Percentiles rank a stretch among this genome's conserved stretches.
These are phyloP conservation scores for Oligia strigilis DNA, from an alignment of 2,888 invertebrate species.

Conservation along the genomic window DNA sequence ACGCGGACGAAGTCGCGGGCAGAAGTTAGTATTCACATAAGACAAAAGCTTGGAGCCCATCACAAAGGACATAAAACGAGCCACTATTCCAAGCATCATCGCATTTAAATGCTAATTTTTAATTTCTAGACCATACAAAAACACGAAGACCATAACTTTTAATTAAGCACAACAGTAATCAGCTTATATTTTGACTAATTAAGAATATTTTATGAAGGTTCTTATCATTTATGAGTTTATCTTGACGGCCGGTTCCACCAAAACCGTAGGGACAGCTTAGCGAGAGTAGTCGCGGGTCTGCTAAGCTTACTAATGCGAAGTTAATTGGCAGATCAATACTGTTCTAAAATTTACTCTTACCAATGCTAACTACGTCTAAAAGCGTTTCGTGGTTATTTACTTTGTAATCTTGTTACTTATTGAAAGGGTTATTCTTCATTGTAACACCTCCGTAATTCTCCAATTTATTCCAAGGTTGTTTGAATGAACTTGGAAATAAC, in stretches of 20 bases:
- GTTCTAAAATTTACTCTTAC: conserved; percentile 35
- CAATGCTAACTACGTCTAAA: conserved; percentile 31
- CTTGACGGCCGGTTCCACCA: neutral
- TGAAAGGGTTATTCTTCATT: conserved; percentile 12
- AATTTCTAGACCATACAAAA: conserved; percentile 34
- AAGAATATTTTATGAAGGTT: conserved; percentile 30
- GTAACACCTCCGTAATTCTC: neutral
- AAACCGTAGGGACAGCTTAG: conserved; percentile 9
- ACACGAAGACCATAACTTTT: conserved; percentile 39
- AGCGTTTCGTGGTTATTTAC: conserved; percentile 48
- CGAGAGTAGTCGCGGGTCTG: conserved; percentile 4
- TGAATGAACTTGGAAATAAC: neutral
- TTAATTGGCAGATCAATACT: conserved; percentile 44
- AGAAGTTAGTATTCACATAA: conserved; percentile 2
- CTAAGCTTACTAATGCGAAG: conserved; percentile 1
- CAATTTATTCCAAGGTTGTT: neutral
- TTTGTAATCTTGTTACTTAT: conserved; percentile 24
- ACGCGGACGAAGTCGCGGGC: neutral
- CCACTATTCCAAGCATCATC: conserved; percentile 15
- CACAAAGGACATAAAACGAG: conserved; percentile 15
- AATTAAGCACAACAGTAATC: conserved; percentile 50
- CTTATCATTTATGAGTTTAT: conserved; percentile 29
- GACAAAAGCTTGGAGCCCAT: neutral
- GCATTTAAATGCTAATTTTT: conserved; percentile 42
- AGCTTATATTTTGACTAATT: conserved; percentile 45